Base-by-base conservation (phyloP, 1,140 invertebrate genomes). In the Nautilus pompilius region DNA sequence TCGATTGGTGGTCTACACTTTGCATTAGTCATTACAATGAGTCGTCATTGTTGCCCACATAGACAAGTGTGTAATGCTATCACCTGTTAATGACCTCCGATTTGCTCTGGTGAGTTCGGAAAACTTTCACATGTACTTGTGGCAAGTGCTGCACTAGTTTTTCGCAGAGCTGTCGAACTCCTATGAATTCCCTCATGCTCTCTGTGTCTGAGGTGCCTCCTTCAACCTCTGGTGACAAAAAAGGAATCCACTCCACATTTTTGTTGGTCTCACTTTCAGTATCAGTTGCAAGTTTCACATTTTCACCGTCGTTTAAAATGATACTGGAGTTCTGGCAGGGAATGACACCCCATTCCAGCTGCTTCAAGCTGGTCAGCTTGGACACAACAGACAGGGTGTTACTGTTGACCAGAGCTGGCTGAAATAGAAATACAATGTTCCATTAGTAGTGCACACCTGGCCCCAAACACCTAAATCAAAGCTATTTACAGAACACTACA, bases 311-410 rank as follows among this genome's bases (percentile, higher is more conserved):
- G 5, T 59, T 62, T n/a, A 61, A 24, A 20, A 63, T 66, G 29
- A 69, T 60, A 17, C 63, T 60, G 10, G 60, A 56, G 54, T 65
- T 46, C 4, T 63, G 54, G 22, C 62, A 61, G 24, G 46, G 58
- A 5, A 72, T 30, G 10, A 74, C 58, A 5, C 74, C 71, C 74
- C 74, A 76, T 36, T 73, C 68, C 33, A 76, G 62, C 2, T 53
- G 45, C 20, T 63, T 54, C 45, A 76, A 55, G 3, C 60, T 51
- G 24, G 30, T 49, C 10, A 74, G 45, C n/a, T 63, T 60, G n/a
- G 46, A 41, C 10, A 76, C 64, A 17, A 64, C 58, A 8, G 58
- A 45, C 22, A 76, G 17, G 10, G 69, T 67, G 36, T 66, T 68
- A 20, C 63, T 67, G 65, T 76, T 76, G 17, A 74, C 65, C 30